phyloP scores from a whole-genome alignment of 92 coral and sea anemone genomes.

The Actinernus sp. region DNA sequence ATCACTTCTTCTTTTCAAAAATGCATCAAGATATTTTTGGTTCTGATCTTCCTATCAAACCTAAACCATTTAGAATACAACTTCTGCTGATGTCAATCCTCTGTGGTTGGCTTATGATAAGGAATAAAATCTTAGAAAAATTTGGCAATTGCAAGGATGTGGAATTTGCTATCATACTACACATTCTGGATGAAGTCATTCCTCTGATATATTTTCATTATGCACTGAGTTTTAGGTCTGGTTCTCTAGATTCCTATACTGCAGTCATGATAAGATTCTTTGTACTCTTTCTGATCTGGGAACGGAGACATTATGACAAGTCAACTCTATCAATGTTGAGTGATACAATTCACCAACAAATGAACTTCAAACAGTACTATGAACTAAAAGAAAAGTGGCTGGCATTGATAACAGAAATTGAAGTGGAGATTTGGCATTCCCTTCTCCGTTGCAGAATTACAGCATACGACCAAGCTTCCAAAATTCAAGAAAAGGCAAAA shows the following conservation, averaged over 20 bases:
- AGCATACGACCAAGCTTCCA: too few relatives aligned
- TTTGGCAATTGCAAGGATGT: conserved; percentile 39
- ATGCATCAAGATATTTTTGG: conserved; percentile 28
- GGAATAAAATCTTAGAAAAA: conserved; percentile 28
- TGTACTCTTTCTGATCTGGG: conserved; percentile 5
- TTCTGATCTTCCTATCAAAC: conserved; percentile 28
- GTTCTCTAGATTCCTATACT: not conserved
- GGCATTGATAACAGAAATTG: conserved; percentile 1
- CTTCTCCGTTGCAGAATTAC: conserved; percentile 2
- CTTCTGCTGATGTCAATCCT: conserved; percentile 30
- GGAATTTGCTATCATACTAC: conserved; percentile 27
- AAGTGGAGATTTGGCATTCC: conserved; percentile 6
- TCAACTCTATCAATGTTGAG: conserved; percentile 8
- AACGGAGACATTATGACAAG: conserved; percentile 12
- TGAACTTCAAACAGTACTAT: not conserved
- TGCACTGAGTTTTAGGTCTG: not conserved
- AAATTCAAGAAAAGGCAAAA: too few relatives aligned
- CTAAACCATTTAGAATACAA: conserved; percentile 15
- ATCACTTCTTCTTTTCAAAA: conserved; percentile 27
- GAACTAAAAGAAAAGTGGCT: conserved; percentile 6
- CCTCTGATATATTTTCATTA: conserved; percentile 60
- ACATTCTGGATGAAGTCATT: conserved; percentile 41
- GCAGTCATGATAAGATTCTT: conserved; percentile 6
- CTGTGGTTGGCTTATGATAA: conserved; percentile 51
- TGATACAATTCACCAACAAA: conserved; percentile 1